phyloP scores from a whole-genome alignment of 2,888 invertebrate species.

The Diplolepis rosae region DNA sequence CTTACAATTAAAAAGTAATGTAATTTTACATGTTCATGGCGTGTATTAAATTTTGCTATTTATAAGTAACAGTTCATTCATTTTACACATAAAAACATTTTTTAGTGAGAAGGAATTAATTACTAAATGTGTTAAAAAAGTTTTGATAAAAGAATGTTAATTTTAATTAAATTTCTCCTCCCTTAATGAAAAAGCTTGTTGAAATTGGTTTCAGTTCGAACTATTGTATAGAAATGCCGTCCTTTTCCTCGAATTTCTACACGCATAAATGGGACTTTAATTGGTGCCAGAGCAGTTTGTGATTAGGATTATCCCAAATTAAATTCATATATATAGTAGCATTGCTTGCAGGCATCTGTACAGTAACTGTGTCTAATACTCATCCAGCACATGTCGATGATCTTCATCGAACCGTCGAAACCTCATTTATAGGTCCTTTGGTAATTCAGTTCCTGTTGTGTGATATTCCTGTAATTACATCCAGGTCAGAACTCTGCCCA shows the following conservation, averaged over 20 bases:
- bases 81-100: neutral
- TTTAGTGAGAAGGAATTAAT: neutral
- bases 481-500: conserved; percentile 54
- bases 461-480: conserved; percentile 56
- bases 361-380: conserved; percentile 58
- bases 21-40: no score
- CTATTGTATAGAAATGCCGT: no score
- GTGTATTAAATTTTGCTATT: neutral
- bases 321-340: conserved; percentile 58
- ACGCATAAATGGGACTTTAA: conserved; percentile 41
- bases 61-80: neutral
- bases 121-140: no score
- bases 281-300: conserved; percentile 62
- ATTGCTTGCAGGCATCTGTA: conserved; percentile 49
- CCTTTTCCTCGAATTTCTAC: neutral
- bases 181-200: neutral
- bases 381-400: conserved; percentile 48
- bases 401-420: conserved; percentile 55
- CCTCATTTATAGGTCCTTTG: conserved; percentile 53
- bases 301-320: conserved; percentile 71
- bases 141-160: no score
- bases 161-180: no score
- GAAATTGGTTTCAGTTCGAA: neutral
- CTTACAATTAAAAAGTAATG: no score
- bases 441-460: conserved; percentile 58